A percentile compares a stretch with the other conserved stretches of the same genome.
Evolutionary conservation across 2,888 invertebrate genomes (phyloP).

Genomic region (Plagodis dolabraria): DNA sequence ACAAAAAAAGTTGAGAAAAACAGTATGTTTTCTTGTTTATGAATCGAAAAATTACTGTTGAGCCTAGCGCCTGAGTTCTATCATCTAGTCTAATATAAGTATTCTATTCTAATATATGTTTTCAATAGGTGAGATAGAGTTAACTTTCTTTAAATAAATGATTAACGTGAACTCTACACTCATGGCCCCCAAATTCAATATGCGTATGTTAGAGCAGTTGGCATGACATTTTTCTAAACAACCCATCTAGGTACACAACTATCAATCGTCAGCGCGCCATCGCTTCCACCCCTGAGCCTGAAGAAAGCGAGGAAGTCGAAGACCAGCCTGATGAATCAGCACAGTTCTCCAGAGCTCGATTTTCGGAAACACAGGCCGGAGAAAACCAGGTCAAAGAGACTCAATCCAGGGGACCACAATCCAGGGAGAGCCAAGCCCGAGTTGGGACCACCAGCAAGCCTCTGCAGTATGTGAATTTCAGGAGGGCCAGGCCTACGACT

Average conservation of each 20-base stretch:
- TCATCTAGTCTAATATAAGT: too few species aligned
- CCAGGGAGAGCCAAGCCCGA: conserved; percentile 38
- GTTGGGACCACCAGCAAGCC: conserved; percentile 68
- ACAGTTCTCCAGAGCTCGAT: conserved; percentile 9
- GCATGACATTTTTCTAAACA: neutral
- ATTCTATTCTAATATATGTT: too few species aligned
- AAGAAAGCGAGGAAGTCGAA: conserved; percentile 51
- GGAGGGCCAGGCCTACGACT: conserved; percentile 86
- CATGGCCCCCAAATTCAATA: too few species aligned
- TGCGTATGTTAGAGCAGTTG: too few species aligned
- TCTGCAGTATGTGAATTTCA: conserved; percentile 89
- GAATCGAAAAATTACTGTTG: too few species aligned
- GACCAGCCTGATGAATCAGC: conserved; percentile 53
- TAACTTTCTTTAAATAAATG: too few species aligned
- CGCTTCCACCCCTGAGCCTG: conserved; percentile 59
- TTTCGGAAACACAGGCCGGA: conserved; percentile 40
- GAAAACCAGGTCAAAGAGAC: conserved; percentile 9
- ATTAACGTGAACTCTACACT: too few species aligned
- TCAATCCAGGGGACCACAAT: conserved; percentile 25
- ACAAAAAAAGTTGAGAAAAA: too few species aligned
- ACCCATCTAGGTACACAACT: conserved; percentile 78
- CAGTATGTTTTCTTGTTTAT: too few species aligned
- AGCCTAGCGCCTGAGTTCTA: too few species aligned
- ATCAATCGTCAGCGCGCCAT: conserved; percentile 86
- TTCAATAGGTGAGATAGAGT: too few species aligned